Evolutionary conservation across 2,888 invertebrate species (phyloP).

Genomic region (Eulithis prunata): DNA sequence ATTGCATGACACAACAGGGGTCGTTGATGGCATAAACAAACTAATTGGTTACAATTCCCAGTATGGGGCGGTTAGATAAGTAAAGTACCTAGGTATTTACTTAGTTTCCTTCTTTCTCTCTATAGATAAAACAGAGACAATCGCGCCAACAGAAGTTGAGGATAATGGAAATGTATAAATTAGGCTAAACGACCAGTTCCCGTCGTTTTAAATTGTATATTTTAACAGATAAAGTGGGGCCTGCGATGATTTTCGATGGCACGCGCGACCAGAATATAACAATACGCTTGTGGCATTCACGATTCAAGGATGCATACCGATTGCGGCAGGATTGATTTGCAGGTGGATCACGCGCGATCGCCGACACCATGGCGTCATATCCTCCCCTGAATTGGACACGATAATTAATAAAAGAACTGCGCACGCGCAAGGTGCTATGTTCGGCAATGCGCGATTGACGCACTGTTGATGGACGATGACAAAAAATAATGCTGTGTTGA

Average conservation of each 20-base stretch:
- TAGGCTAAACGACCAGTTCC: conserved; percentile 47
- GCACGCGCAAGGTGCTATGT: conserved; percentile 73
- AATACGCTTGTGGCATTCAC: conserved; percentile 63
- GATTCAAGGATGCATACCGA: conserved; percentile 76
- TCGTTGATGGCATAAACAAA: conserved; percentile 45
- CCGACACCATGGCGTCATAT: conserved; percentile 79
- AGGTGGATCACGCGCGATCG: conserved; percentile 76
- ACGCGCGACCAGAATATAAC: conserved; percentile 52
- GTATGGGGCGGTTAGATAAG: neutral
- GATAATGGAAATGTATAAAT: conserved; percentile 40
- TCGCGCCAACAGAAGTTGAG: conserved; percentile 10
- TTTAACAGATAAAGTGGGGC: conserved; percentile 42
- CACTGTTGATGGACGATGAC: conserved; percentile 60
- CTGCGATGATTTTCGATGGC: conserved; percentile 47
- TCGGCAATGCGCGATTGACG: conserved; percentile 68
- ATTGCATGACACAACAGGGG: conserved; percentile 54
- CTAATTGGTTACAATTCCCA: conserved; percentile 9
- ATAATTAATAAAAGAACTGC: conserved; percentile 82
- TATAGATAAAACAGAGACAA: conserved; percentile 28
- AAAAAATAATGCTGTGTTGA: conserved; percentile 29
- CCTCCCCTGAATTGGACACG: conserved; percentile 77
- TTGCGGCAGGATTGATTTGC: conserved; percentile 71
- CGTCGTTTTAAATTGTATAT: conserved; percentile 52
- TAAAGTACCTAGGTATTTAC: too few species aligned
- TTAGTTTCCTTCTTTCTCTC: neutral